Conservation (phyloP, 2,113 vertebrate species). For the Lagopus leucura region DNA sequence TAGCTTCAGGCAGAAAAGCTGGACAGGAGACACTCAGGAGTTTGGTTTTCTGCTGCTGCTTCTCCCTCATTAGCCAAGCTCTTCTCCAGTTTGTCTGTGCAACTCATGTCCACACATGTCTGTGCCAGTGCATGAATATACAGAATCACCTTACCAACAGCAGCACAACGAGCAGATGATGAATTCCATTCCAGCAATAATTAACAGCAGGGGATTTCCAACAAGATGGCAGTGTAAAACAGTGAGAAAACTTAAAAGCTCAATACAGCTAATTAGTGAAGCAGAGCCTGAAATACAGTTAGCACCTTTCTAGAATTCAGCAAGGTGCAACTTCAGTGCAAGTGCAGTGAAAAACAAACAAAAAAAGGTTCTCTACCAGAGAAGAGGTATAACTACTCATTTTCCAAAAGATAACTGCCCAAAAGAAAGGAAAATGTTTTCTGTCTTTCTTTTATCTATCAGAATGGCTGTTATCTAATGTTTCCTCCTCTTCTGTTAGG, state of each 20-base stretch:
- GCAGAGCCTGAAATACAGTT: not conserved
- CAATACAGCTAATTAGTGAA: not conserved
- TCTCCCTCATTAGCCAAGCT: not conserved
- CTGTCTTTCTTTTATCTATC: slow-evolving; percentile 11
- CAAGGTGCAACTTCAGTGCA: not conserved
- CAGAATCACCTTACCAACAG: slow-evolving; percentile 57
- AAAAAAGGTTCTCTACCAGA: not conserved
- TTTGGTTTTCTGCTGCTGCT: not conserved
- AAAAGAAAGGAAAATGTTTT: slow-evolving; percentile 32
- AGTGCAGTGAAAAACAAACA: not conserved
- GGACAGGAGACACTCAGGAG: not conserved
- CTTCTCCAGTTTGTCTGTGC: not conserved
- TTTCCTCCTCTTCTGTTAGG: slow-evolving; percentile 36
- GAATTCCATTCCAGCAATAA: slow-evolving; percentile 63
- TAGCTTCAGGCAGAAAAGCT: not conserved
- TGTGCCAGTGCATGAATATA: not conserved
- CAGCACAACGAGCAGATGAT: slow-evolving; percentile 43
- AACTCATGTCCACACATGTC: slow-evolving; percentile 15
- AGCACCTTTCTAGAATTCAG: slow-evolving; percentile 16
- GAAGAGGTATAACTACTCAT: not conserved
- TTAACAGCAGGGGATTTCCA: slow-evolving; percentile 48
- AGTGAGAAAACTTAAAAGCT: not conserved
- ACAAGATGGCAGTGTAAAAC: not conserved
- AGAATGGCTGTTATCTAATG: slow-evolving; percentile 30
- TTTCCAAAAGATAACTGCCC: not conserved